Conservation (phyloP, 2,113 vertebrate species). For the Taxidea taxus region DNA sequence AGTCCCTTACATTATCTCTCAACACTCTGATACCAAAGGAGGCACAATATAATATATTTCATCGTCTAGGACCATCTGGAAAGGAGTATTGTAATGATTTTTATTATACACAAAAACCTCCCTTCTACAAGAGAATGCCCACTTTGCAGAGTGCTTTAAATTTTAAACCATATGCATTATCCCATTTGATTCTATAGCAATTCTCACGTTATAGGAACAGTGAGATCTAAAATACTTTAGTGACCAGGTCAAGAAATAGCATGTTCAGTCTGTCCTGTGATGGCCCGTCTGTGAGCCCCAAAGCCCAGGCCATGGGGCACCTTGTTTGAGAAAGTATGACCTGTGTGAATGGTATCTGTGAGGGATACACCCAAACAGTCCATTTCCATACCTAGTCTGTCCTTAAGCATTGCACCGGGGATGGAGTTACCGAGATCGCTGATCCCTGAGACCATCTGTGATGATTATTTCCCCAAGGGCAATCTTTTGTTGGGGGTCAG, state of each 20-base stretch:
- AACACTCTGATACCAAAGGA: neutral
- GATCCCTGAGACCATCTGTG: too few relatives aligned
- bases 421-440: neutral
- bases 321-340: neutral
- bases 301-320: neutral
- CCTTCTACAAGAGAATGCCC: neutral
- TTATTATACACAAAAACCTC: neutral
- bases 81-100: neutral
- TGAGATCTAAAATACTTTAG: neutral
- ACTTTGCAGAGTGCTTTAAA: neutral
- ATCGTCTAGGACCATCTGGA: neutral
- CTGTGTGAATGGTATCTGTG: too few relatives aligned
- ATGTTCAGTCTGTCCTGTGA: neutral
- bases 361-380: neutral
- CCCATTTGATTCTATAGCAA: neutral
- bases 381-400: neutral
- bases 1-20: neutral
- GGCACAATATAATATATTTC: neutral
- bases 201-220: neutral
- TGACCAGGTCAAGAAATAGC: neutral
- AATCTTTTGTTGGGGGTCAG: neutral
- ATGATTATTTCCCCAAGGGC: too few relatives aligned
- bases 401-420: too few relatives aligned
- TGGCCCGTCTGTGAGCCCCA: neutral
- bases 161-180: neutral